phyloP scores from a whole-genome alignment of 2,113 vertebrate genomes.

The Vireo altiloquus region DNA sequence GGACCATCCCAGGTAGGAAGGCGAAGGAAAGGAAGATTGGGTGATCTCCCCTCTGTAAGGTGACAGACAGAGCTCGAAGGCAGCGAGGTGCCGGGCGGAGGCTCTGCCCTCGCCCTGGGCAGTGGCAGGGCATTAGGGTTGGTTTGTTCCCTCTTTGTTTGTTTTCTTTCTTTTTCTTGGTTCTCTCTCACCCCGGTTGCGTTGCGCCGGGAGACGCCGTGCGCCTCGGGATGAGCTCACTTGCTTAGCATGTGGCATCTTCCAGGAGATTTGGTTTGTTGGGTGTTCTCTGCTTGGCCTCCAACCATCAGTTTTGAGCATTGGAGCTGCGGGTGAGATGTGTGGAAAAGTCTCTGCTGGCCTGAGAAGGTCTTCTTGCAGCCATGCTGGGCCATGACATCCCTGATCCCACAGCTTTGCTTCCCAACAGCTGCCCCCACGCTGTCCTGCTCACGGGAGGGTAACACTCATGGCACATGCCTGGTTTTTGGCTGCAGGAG shows the following conservation, averaged over 20 bases:
- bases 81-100: not conserved
- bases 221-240: not conserved
- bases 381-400: rapidly evolving
- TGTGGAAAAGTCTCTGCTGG: not conserved
- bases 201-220: rapidly evolving
- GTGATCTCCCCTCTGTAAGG: not conserved
- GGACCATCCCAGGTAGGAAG: not conserved
- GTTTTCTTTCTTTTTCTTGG: not conserved
- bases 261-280: not conserved
- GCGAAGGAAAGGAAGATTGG: not conserved
- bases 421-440: rapidly evolving
- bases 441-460: rapidly evolving
- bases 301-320: not conserved
- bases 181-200: not conserved
- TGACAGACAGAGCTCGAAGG: not conserved
- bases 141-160: not conserved
- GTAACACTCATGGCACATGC: rapidly evolving
- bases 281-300: not conserved
- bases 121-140: not conserved
- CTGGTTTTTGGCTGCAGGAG: not conserved
- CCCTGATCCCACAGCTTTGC: not conserved
- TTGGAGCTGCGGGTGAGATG: not conserved
- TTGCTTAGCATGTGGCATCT: not conserved
- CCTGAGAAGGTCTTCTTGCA: rapidly evolving
- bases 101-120: not conserved